These are phyloP conservation scores for Chrysolophus pictus DNA, from an alignment of 2,797 vertebrate species.

Conservation along the genomic window DNA sequence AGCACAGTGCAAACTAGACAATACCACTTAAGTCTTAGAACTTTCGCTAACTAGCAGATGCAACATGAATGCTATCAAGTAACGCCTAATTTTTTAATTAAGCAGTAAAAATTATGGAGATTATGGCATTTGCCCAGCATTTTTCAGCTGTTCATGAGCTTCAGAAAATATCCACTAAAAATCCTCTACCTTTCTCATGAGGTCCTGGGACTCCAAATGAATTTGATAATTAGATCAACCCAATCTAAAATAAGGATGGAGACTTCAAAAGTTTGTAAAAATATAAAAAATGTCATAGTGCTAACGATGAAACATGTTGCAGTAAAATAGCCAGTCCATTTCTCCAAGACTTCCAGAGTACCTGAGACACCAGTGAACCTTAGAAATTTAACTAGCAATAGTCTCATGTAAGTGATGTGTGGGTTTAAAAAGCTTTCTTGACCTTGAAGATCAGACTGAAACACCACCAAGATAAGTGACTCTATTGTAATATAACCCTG, in stretches of 20 bases:
- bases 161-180: background rate
- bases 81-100: background rate
- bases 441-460: background rate
- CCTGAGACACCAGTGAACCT: background rate
- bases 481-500: background rate
- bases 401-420: background rate
- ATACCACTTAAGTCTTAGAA: background rate
- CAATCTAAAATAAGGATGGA: background rate
- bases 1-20: background rate
- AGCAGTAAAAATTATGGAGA: background rate
- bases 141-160: background rate
- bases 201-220: background rate
- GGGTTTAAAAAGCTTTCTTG: conserved; percentile 16
- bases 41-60: background rate
- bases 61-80: background rate
- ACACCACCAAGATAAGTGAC: background rate
- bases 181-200: background rate
- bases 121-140: background rate
- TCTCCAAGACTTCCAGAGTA: background rate
- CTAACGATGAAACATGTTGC: background rate
- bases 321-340: background rate
- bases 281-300: background rate
- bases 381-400: background rate
- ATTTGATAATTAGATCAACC: background rate
- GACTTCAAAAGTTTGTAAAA: background rate